Base-by-base conservation (phyloP, 2,797 vertebrate genomes). In the Pangasius macronema region DNA sequence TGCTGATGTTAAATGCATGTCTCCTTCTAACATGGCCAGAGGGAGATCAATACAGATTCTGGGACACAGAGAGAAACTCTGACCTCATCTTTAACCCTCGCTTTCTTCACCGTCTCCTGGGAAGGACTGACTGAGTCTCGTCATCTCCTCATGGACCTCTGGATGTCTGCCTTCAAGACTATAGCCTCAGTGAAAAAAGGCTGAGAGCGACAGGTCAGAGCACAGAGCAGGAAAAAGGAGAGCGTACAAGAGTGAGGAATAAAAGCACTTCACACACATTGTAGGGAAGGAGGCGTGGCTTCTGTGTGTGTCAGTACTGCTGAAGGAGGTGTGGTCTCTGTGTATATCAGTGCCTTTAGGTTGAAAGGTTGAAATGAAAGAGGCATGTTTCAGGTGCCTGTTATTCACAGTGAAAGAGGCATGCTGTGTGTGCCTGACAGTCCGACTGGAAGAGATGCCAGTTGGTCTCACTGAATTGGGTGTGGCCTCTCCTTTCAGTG, bases 1-100 rank as follows among this genome's bases (percentile, higher is more conserved):
- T 51, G 82, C 82, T 87, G 82, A 91, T 91, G 86, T 89, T 89
- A 88, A 89, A 89, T 91, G 83, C 73, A 88, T 88, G 83, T n/a
- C 65, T 88, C 30, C 82, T 75, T 70, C 73, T 36, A 76, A 72
- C 86, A 85, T 85, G 42, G 88, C 88, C 87, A 81, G 59, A 24
- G 85, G 87, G 89, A 83, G 80, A 89, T 89, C 88, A 63, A 85
- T 91, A 91, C 39, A 67, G 81, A 83, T 81, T 59, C 81, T 68
- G 82, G 85, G 83, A 67, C 88, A 87, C 27, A 16, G 82, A 81
- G 80, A 85, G 7, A 20, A 46, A 61, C 83, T 85, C 72, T 63
- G 83, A 89, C 89, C 87, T 30, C 65, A 73, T 89, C 88, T 89
- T 91, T 91, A 91, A 89, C 90, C 88, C 57, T 70, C 46, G 39